phyloP scores from a whole-genome alignment of 2,888 invertebrate species.

The Eustalomyia histrio region DNA sequence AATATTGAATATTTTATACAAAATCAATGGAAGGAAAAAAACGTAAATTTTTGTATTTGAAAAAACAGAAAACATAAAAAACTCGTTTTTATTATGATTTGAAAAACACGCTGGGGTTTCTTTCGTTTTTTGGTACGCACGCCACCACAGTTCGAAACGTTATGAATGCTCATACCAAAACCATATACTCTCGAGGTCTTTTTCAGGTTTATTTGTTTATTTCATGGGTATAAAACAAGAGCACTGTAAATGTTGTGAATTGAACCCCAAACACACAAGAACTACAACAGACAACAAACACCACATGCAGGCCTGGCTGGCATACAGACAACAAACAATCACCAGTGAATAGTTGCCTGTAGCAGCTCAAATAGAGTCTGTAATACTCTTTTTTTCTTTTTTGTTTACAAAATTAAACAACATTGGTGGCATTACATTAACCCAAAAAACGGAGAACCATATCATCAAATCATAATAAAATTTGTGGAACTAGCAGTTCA shows the following conservation, averaged over 20 bases:
- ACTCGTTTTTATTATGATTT: conserved; percentile 55
- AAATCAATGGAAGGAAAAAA: neutral
- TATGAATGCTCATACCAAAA: conserved; percentile 69
- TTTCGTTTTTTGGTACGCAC: conserved; percentile 68
- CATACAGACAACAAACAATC: conserved; percentile 36
- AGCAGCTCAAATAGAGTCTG: neutral
- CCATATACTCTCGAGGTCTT: conserved; percentile 67
- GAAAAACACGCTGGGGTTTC: conserved; percentile 24
- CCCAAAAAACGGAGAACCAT: neutral
- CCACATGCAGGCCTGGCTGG: conserved; percentile 38
- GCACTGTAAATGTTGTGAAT: neutral
- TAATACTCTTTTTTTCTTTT: neutral
- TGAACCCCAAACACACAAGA: conserved; percentile 20
- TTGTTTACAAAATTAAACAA: neutral
- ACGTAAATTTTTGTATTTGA: conserved; percentile 11
- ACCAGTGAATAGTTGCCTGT: neutral
- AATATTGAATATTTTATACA: neutral
- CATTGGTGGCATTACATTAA: neutral
- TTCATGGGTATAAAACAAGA: neutral
- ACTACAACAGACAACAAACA: conserved; percentile 50
- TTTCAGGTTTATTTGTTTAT: conserved; percentile 47
- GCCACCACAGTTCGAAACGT: conserved; percentile 73
- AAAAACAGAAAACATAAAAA: conserved; percentile 26
- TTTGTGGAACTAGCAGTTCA: neutral
- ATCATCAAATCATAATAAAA: neutral